Evolutionary conservation across 2,797 vertebrate species (phyloP).

Genomic region (Hypotaenidia okinawae): DNA sequence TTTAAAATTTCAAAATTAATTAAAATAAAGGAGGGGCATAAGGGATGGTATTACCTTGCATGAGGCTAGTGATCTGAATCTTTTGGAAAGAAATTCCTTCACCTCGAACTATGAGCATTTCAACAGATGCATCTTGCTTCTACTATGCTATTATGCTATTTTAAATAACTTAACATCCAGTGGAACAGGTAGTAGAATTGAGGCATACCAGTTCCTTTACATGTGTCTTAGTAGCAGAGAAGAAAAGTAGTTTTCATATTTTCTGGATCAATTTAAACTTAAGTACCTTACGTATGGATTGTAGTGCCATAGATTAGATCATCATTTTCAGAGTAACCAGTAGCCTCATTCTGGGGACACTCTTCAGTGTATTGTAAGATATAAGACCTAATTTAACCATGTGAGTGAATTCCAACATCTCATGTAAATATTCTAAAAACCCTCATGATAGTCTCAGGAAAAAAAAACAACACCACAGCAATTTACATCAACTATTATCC

Average conservation of each 20-base stretch:
- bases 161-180: neutral
- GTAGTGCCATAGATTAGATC: neutral
- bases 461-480: neutral
- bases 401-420: neutral
- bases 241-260: neutral
- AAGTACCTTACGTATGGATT: neutral
- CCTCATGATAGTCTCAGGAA: neutral
- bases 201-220: neutral
- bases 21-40: neutral
- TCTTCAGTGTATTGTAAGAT: neutral
- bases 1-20: neutral
- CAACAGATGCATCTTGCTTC: neutral
- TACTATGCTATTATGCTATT: neutral
- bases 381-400: neutral
- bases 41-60: neutral
- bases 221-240: neutral
- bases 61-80: neutral
- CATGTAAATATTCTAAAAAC: neutral
- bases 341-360: neutral
- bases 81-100: neutral
- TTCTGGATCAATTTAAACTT: neutral
- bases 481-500: neutral
- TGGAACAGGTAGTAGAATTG: neutral
- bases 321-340: neutral
- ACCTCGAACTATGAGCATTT: neutral